phyloP scores from a whole-genome alignment of 1,140 invertebrate species.

The Drosophila yakuba region DNA sequence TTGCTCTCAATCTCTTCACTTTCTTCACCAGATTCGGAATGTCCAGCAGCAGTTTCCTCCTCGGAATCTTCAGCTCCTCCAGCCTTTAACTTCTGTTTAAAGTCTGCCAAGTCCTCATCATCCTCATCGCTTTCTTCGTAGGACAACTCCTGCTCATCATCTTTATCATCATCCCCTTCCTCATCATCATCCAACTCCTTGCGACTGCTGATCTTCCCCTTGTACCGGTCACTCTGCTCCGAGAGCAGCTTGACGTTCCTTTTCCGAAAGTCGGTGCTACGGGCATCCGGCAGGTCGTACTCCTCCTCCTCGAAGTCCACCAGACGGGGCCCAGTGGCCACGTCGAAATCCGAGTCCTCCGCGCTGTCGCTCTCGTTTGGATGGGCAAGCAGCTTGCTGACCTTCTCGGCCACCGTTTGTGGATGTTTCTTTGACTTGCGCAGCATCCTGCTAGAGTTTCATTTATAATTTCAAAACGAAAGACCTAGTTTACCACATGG shows the following conservation, averaged over 20 bases:
- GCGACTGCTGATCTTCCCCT: slow-evolving; percentile 88
- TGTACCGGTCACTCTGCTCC: slow-evolving; percentile 90
- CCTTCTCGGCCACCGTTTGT: slow-evolving; percentile 72
- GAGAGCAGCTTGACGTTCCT: slow-evolving; percentile 88
- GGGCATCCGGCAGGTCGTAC: slow-evolving; percentile 86
- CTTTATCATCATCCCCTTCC: slow-evolving; percentile 38
- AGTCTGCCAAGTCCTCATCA: slow-evolving; percentile 27
- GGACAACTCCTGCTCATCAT: slow-evolving; percentile 39
- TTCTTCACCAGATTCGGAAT: background rate
- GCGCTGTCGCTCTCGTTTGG: slow-evolving; percentile 68
- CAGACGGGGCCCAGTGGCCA: slow-evolving; percentile 58
- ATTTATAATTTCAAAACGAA: slow-evolving; percentile 15
- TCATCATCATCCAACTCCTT: slow-evolving; percentile 84
- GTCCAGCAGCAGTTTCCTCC: background rate
- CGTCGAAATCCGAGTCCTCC: slow-evolving; percentile 62
- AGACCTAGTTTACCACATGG: slow-evolving; percentile 21
- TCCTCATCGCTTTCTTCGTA: slow-evolving; percentile 75
- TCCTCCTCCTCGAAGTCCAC: slow-evolving; percentile 85
- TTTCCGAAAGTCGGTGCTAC: slow-evolving; percentile 87
- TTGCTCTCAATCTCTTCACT: slow-evolving; percentile 2
- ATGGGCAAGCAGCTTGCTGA: slow-evolving; percentile 60
- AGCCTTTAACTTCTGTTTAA: slow-evolving; percentile 41
- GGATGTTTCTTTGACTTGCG: slow-evolving; percentile 65
- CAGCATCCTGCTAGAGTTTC: slow-evolving; percentile 53
- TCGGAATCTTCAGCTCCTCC: slow-evolving; percentile 38